These are phyloP conservation scores for Nineta flava DNA, from an alignment of 2,888 invertebrate species.

Conservation along the genomic window DNA sequence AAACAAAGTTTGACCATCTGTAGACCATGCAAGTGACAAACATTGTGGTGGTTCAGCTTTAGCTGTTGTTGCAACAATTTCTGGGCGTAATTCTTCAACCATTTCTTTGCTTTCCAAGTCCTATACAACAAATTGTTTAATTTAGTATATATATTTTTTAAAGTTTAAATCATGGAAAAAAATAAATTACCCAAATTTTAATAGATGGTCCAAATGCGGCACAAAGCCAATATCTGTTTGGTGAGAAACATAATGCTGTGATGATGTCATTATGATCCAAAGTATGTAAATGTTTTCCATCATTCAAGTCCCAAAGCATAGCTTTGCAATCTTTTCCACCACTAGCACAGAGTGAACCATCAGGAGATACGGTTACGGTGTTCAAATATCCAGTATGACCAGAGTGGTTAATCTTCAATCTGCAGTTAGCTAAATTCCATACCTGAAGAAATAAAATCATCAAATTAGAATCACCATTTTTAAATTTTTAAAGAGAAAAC, in stretches of 20 bases:
- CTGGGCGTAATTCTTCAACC: constrained; percentile 96
- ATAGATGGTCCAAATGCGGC: constrained; percentile 97
- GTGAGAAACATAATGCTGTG: constrained; percentile 96
- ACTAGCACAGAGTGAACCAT: constrained; percentile 98
- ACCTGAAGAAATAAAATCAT: constrained; percentile 38
- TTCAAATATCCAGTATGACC: constrained; percentile 97
- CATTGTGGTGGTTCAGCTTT: constrained; percentile 93
- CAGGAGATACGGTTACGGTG: constrained; percentile 97
- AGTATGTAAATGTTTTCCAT: constrained; percentile 97
- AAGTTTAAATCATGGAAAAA: not conserved
- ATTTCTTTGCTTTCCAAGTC: constrained; percentile 99
- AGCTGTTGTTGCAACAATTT: constrained; percentile 62
- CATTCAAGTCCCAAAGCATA: constrained; percentile 98
- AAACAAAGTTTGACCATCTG: constrained; percentile 96
- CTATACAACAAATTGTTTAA: constrained; percentile 26
- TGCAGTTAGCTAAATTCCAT: constrained; percentile 98
- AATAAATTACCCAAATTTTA: constrained; percentile 77
- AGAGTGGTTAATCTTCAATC: constrained; percentile 93
- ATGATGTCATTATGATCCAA: constrained; percentile 97
- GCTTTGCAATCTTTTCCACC: constrained; percentile 99
- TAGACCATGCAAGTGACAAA: constrained; percentile 95
- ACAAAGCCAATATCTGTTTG: constrained; percentile 99
- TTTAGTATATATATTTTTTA: not conserved
- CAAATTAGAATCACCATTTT: not conserved
- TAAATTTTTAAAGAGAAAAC: too few relatives aligned